These are phyloP conservation scores for Drosophila murphyi DNA, from an alignment of 1,140 invertebrate species.

Conservation along the genomic window DNA sequence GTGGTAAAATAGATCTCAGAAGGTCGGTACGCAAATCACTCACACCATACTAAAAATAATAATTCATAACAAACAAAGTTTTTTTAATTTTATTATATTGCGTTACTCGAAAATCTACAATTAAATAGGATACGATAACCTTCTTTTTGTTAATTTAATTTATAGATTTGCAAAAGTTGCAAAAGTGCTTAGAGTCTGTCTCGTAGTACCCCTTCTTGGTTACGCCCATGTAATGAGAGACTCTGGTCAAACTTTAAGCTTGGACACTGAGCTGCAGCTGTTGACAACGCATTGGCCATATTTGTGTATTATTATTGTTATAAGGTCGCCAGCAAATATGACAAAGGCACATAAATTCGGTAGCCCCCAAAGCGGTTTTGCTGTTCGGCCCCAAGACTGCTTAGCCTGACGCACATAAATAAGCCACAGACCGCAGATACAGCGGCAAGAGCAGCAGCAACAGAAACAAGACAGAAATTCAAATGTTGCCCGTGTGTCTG, in stretches of 20 bases:
- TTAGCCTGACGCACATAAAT: conserved; percentile 41
- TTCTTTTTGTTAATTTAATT: too few species aligned
- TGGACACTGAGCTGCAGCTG: conserved; percentile 49
- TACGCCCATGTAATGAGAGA: conserved; percentile 5
- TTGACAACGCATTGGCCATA: conserved; percentile 81
- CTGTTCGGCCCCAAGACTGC: conserved; percentile 21
- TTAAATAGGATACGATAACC: too few species aligned
- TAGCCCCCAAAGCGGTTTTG: conserved; percentile 53
- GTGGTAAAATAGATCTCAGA: too few species aligned
- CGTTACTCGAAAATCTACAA: too few species aligned
- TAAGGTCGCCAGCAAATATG: conserved; percentile 71
- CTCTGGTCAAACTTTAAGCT: conserved; percentile 34
- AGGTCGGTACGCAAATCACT: too few species aligned
- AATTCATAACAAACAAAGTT: too few species aligned
- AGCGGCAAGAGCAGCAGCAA: conserved; percentile 24
- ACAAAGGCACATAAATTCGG: conserved; percentile 82
- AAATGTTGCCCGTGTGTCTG: conserved; percentile 75
- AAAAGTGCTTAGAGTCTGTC: too few species aligned
- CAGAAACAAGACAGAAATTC: conserved; percentile 21
- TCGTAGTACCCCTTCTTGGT: neutral
- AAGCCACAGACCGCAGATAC: conserved; percentile 47
- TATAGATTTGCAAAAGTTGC: too few species aligned
- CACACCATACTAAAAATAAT: too few species aligned
- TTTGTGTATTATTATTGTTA: conserved; percentile 80
- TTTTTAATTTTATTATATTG: too few species aligned